These are phyloP conservation scores for Athalia circularis DNA, from an alignment of 2,888 invertebrate species.

Conservation along the genomic window DNA sequence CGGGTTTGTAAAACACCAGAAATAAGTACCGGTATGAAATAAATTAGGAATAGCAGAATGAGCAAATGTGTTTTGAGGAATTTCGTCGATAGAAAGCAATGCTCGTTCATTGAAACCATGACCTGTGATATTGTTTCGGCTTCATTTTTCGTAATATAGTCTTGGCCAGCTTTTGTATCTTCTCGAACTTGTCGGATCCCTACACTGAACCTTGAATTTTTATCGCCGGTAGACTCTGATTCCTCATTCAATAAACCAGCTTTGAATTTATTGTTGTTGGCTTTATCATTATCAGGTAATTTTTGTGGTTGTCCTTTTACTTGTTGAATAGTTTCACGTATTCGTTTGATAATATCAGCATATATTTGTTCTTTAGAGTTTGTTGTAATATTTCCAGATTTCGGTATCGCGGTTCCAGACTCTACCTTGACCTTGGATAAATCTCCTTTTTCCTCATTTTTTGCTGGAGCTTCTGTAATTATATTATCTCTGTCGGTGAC, in stretches of 20 bases:
- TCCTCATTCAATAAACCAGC: not conserved
- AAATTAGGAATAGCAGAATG: slow-evolving; percentile 61
- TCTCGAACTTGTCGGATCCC: not conserved
- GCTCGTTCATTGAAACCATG: slow-evolving; percentile 49
- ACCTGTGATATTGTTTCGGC: not conserved
- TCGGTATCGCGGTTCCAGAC: not conserved
- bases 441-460: not conserved
- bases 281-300: slow-evolving; percentile 24
- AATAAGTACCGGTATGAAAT: slow-evolving; percentile 62
- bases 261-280: slow-evolving; percentile 15
- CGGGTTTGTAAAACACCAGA: slow-evolving; percentile 55
- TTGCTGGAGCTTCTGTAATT: not conserved
- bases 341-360: slow-evolving; percentile 61
- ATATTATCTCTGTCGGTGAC: not conserved
- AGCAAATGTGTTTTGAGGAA: slow-evolving; percentile 66
- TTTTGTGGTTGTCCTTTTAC: slow-evolving; percentile 43
- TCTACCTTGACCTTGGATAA: not conserved
- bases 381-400: not conserved
- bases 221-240: not conserved
- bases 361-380: slow-evolving; percentile 58
- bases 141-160: not conserved
- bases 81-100: slow-evolving; percentile 62
- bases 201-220: not conserved
- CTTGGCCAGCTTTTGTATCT: not conserved
- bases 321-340: slow-evolving; percentile 53